These are phyloP conservation scores for Ardeotis arabs DNA, from an alignment of 2,113 vertebrate genomes.

Conservation along the genomic window DNA sequence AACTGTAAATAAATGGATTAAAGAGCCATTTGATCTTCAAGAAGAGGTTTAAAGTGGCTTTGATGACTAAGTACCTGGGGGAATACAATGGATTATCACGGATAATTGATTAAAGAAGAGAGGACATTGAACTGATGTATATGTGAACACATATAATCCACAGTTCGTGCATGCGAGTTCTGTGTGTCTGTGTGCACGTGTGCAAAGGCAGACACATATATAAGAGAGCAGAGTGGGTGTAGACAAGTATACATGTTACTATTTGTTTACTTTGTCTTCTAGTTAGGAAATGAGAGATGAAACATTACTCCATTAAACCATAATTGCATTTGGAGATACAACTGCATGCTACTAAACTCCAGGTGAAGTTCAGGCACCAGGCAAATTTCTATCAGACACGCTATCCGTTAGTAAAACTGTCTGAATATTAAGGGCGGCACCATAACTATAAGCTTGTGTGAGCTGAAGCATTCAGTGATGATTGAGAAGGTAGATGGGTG, in stretches of 20 bases:
- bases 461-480: not conserved
- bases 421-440: not conserved
- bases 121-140: conserved; percentile 32
- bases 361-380: not conserved
- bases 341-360: not conserved
- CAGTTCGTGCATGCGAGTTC: not conserved
- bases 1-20: conserved; percentile 78
- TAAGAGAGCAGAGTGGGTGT: not conserved
- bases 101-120: conserved; percentile 73
- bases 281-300: not conserved
- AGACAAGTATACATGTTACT: not conserved
- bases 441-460: not conserved
- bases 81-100: conserved; percentile 71
- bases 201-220: rapidly evolving
- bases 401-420: not conserved
- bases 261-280: not conserved
- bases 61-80: conserved; percentile 72
- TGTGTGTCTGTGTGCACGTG: not conserved
- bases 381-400: not conserved
- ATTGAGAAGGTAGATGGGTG: not conserved
- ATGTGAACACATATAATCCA: not conserved
- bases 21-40: conserved; percentile 78
- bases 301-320: not conserved
- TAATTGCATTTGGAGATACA: not conserved
- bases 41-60: conserved; percentile 75